These are phyloP conservation scores for Himalopsyche anomala DNA, from an alignment of 2,888 invertebrate species.

Conservation along the genomic window DNA sequence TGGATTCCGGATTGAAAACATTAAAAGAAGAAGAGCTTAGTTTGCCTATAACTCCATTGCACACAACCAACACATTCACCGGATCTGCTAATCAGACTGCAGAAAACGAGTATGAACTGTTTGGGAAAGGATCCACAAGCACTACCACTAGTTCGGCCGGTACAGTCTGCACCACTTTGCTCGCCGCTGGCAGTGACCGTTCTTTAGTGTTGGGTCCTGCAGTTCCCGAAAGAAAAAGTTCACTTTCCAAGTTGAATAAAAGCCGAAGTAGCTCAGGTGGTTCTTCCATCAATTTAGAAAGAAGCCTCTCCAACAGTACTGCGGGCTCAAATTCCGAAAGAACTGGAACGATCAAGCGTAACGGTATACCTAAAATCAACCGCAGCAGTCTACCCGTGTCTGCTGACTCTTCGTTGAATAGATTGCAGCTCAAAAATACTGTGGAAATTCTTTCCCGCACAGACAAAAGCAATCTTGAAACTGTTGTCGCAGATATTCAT, in stretches of 20 bases:
- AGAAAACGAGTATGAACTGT: constrained; percentile 93
- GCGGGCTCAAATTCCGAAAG: constrained; percentile 72
- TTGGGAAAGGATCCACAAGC: constrained; percentile 93
- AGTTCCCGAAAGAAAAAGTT: constrained; percentile 90
- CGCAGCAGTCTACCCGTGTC: constrained; percentile 39
- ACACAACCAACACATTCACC: constrained; percentile 83
- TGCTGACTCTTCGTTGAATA: constrained; percentile 44
- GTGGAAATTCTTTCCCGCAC: not conserved
- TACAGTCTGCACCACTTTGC: constrained; percentile 89
- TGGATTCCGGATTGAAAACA: constrained; percentile 94
- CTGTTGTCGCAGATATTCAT: constrained; percentile 79
- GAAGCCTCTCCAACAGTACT: constrained; percentile 72
- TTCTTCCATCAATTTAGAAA: constrained; percentile 78
- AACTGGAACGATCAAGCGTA: constrained; percentile 73
- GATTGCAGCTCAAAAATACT: not conserved
- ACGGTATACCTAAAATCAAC: constrained; percentile 55
- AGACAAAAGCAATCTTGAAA: constrained; percentile 71
- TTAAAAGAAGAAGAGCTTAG: constrained; percentile 84
- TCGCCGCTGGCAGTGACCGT: constrained; percentile 82
- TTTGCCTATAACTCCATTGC: constrained; percentile 83
- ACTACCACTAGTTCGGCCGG: constrained; percentile 94
- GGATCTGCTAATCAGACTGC: constrained; percentile 85
- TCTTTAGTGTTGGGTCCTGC: constrained; percentile 83
- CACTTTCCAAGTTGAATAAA: constrained; percentile 79
- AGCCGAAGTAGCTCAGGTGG: constrained; percentile 76